phyloP scores from a whole-genome alignment of 2,797 vertebrate genomes.

The Hypotaenidia okinawae region DNA sequence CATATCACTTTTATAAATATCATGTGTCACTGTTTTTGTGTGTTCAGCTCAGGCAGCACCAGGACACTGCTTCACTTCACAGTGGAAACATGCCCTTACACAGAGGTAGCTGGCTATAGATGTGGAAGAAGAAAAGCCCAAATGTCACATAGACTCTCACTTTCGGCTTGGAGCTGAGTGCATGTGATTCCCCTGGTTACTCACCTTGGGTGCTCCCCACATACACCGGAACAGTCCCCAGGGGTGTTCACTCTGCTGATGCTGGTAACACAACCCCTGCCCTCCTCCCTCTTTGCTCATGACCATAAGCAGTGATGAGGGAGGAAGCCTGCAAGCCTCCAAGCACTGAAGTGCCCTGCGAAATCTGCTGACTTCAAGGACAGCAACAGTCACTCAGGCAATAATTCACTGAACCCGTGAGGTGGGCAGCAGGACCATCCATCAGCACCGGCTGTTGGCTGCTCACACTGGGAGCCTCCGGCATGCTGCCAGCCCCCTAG shows the following conservation, averaged over 20 bases:
- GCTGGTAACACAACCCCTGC: neutral
- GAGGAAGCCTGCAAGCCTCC: neutral
- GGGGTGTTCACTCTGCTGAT: neutral
- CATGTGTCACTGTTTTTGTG: rapidly evolving
- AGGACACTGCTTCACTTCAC: neutral
- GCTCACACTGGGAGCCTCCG: rapidly evolving
- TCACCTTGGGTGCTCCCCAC: neutral
- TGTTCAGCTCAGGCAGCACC: neutral
- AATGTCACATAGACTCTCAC: neutral
- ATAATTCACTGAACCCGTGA: neutral
- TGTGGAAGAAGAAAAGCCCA: neutral
- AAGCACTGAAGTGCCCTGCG: neutral
- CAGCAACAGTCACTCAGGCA: neutral
- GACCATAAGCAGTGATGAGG: rapidly evolving
- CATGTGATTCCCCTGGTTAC: rapidly evolving
- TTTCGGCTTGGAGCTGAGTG: neutral
- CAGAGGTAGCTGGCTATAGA: neutral
- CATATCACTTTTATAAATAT: too few species aligned
- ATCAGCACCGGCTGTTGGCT: neutral
- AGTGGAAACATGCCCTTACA: neutral
- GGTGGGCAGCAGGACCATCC: neutral
- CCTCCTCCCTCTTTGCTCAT: neutral
- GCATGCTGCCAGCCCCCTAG: neutral
- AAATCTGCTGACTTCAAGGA: neutral
- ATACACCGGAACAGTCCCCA: neutral